Evolutionary conservation across 2,113 vertebrate species (phyloP).

Genomic region (Scytalopus superciliaris): DNA sequence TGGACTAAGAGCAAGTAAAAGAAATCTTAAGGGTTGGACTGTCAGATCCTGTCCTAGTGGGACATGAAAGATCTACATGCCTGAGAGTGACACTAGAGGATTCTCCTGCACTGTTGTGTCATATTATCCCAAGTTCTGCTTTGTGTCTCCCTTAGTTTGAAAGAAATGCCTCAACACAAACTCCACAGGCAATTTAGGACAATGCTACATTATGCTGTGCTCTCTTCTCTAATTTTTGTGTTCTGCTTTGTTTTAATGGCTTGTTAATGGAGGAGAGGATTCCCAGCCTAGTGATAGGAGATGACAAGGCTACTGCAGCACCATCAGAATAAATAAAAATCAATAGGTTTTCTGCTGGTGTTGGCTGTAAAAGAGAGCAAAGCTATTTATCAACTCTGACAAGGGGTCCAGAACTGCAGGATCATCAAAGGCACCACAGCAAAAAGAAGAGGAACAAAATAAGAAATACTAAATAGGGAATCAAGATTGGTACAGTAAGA

Average conservation of each 20-base stretch:
- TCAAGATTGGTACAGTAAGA: conserved; percentile 13
- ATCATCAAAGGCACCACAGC: conserved; percentile 35
- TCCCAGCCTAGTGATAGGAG: conserved; percentile 57
- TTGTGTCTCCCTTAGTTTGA: background rate
- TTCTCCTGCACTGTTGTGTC: background rate
- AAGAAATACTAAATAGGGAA: conserved; percentile 50
- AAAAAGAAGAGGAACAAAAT: conserved; percentile 5
- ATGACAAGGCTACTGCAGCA: conserved; percentile 76
- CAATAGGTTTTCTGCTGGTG: conserved; percentile 71
- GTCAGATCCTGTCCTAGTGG: background rate
- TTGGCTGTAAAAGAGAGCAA: conserved; percentile 56
- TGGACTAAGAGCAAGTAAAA: background rate
- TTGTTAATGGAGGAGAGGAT: background rate
- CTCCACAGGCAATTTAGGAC: background rate
- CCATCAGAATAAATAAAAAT: conserved; percentile 79
- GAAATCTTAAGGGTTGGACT: background rate
- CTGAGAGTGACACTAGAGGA: background rate
- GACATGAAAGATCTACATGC: background rate
- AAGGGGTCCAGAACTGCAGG: conserved; percentile 45
- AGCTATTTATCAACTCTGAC: conserved; percentile 70
- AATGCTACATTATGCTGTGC: background rate
- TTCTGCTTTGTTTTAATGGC: conserved; percentile 22
- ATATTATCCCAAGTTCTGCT: background rate
- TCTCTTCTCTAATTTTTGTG: conserved; percentile 32
- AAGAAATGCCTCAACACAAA: background rate